Base-by-base conservation (phyloP, 2,888 invertebrate genomes). In the Metellina segmentata region DNA sequence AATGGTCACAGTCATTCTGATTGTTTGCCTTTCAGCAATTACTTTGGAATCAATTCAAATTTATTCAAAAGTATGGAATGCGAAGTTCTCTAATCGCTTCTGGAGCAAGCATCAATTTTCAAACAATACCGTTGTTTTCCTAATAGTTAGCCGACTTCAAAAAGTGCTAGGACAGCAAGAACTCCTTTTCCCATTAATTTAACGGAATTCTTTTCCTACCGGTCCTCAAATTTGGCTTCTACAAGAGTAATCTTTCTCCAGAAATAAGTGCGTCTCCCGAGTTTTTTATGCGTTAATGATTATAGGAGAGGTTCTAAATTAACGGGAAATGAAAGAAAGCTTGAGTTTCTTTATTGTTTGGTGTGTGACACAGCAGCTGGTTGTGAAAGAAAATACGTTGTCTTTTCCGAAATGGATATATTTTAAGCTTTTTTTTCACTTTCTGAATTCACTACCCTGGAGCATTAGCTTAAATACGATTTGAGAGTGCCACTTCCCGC, bases 261-360 rank as follows among this genome's bases (percentile, higher is more conserved):
- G 81, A 48, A 89, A 71, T 89, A 89, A 83, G 83, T 83, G 78
- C 83, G 48, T 61, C 71, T 78, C 52, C 61, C 16, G 77, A 52
- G 19, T 83, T 89, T 87, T 89, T 83, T 89, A 61, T 61, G 77
- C 89, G 83, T 85, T 89, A 89, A 89, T 89, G 89, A 85, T 89
- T 89, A 77, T 89, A 83, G 78, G 77, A 83, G 52, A 71, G 72
- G 53, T 77, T 89, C 89, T 83, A 89, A 82, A 89, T 89, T 83
- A 89, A 89, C 78, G 83, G 34, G 9, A 53, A 72, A 20, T 34
- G 78, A 85, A 83, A 83, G 89, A 89, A 89, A 71, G 81, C 48
- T 16, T n/a, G n/a, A 20, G 19, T 51, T 83, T 89, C 89, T 83
- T 89, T 89, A 78, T 81, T 81, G 83, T 77, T 89, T 53, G 74